Percentiles rank a stretch among this genome's conserved stretches.
These are phyloP conservation scores for Anaspis maculata DNA, from an alignment of 2,888 invertebrate species.

Conservation along the genomic window DNA sequence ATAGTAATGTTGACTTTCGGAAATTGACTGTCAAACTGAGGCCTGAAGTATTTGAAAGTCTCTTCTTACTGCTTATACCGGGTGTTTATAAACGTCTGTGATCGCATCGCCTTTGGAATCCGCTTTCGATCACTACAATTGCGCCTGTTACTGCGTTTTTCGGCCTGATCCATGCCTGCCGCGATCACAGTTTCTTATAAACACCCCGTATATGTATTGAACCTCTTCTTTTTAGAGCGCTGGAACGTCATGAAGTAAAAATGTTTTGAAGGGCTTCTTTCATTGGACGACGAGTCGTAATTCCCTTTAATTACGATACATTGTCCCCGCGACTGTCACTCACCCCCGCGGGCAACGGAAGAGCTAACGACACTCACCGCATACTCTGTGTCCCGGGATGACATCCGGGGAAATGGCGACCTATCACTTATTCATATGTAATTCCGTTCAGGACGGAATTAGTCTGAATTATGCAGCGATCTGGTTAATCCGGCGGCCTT, in stretches of 20 bases:
- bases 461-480: slow-evolving; percentile 36
- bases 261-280: slow-evolving; percentile 12
- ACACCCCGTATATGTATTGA: too few relatives aligned
- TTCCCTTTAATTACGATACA: slow-evolving; percentile 18
- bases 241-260: slow-evolving; percentile 11
- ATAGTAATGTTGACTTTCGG: too few relatives aligned
- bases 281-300: slow-evolving; percentile 12
- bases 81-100: too few relatives aligned
- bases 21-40: too few relatives aligned
- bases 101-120: too few relatives aligned
- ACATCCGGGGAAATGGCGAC: slow-evolving; percentile 29
- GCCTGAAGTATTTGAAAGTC: too few relatives aligned
- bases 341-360: slow-evolving; percentile 5
- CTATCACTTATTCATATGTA: slow-evolving; percentile 37
- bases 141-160: too few relatives aligned
- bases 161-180: too few relatives aligned
- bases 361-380: too few relatives aligned
- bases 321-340: slow-evolving; percentile 9
- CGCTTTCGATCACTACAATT: too few relatives aligned
- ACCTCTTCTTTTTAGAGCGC: slow-evolving; percentile 7
- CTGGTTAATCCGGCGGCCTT: slow-evolving; percentile 24
- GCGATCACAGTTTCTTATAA: too few relatives aligned
- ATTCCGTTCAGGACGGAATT: slow-evolving; percentile 36
- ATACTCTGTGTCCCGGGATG: slow-evolving; percentile 14
- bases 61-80: too few relatives aligned